A percentile compares a stretch with the other conserved stretches of the same genome.
phyloP scores from a whole-genome alignment of 2,888 invertebrate species.

The Melipona beecheii region DNA sequence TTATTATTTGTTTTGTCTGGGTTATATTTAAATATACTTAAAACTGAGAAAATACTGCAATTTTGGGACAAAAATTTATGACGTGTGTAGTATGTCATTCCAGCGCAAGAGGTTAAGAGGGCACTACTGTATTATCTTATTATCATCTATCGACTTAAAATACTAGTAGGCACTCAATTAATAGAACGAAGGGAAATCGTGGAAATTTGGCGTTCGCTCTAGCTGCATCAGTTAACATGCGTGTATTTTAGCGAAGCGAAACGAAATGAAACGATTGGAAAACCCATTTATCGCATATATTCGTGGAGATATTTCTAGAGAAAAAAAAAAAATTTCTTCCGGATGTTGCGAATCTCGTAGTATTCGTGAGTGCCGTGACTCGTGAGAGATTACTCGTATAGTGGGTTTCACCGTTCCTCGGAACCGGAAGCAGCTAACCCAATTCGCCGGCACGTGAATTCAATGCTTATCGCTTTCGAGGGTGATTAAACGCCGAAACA shows the following conservation, averaged over 20 bases:
- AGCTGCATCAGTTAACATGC: too few species aligned
- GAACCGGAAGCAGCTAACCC: constrained; percentile 59
- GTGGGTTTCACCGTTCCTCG: constrained; percentile 59
- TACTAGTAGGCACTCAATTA: too few species aligned
- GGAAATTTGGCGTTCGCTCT: too few species aligned
- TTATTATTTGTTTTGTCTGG: too few species aligned
- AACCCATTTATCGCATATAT: background rate
- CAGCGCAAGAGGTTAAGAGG: too few species aligned
- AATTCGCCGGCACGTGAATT: constrained; percentile 33
- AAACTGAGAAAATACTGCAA: too few species aligned
- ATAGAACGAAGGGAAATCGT: too few species aligned
- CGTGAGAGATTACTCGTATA: constrained; percentile 49
- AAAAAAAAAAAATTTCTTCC: constrained; percentile 10
- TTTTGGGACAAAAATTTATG: too few species aligned
- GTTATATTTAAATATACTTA: too few species aligned
- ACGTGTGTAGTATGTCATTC: too few species aligned
- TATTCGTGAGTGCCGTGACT: background rate
- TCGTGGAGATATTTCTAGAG: background rate
- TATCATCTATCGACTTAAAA: too few species aligned
- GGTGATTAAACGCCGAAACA: background rate
- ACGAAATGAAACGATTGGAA: background rate
- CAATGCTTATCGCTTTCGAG: constrained; percentile 8
- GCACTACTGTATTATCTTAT: too few species aligned
- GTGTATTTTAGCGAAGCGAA: background rate
- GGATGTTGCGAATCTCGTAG: constrained; percentile 16